These are phyloP conservation scores for Poecilus cupreus DNA, from an alignment of 2,888 invertebrate genomes.

Conservation along the genomic window DNA sequence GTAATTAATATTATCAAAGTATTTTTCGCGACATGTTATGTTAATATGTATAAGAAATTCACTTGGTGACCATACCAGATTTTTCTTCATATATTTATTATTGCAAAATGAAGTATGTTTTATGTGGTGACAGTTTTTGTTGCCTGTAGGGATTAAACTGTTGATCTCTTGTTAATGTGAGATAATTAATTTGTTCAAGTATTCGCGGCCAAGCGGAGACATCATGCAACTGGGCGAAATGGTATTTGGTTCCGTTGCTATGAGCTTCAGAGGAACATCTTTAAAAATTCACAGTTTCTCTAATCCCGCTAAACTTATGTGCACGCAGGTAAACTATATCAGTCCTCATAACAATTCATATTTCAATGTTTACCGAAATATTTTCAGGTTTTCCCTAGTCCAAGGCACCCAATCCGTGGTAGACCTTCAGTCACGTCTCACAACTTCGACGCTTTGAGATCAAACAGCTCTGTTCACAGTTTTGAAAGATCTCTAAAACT, in stretches of 20 bases:
- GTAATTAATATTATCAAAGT: too few species aligned
- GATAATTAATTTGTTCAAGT: slow-evolving; percentile 72
- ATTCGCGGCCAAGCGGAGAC: slow-evolving; percentile 80
- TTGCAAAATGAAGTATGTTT: too few species aligned
- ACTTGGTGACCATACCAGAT: too few species aligned
- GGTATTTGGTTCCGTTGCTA: slow-evolving; percentile 93
- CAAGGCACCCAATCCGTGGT: slow-evolving; percentile 64
- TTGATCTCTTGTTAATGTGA: too few species aligned
- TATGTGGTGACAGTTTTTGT: too few species aligned
- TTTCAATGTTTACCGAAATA: neutral
- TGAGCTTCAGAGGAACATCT: slow-evolving; percentile 91
- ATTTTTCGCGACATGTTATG: too few species aligned
- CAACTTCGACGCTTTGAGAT: slow-evolving; percentile 60
- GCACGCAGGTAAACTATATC: slow-evolving; percentile 73
- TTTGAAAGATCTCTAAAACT: slow-evolving; percentile 67
- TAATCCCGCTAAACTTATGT: slow-evolving; percentile 68
- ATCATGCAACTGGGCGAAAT: slow-evolving; percentile 89
- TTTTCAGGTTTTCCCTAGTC: slow-evolving; percentile 69
- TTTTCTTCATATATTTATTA: too few species aligned
- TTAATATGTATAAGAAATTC: too few species aligned
- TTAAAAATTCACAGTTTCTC: slow-evolving; percentile 85
- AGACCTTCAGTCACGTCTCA: slow-evolving; percentile 66
- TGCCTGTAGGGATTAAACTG: too few species aligned
- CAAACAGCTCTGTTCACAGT: slow-evolving; percentile 65
- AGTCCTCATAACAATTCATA: neutral